phyloP scores from a whole-genome alignment of 1,140 invertebrate genomes.

The Ericerus pela region DNA sequence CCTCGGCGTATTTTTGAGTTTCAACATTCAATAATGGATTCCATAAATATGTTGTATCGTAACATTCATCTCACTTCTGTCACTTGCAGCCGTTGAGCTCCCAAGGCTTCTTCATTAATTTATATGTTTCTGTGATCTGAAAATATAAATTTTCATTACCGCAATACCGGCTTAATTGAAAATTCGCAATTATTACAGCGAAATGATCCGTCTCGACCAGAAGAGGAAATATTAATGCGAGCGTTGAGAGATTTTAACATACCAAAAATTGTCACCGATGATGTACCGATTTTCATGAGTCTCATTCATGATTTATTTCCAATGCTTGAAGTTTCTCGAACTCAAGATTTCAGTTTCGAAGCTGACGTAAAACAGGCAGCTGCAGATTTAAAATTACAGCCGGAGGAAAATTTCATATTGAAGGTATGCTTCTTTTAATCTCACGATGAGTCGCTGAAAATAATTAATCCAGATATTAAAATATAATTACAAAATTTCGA shows the following conservation, averaged over 20 bases:
- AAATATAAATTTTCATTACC: neutral
- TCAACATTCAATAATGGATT: no score
- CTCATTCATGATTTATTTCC: conserved; percentile 81
- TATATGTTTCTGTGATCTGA: no score
- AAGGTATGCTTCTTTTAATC: no score
- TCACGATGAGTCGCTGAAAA: no score
- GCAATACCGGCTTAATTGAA: neutral
- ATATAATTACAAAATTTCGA: no score
- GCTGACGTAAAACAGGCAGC: conserved; percentile 57
- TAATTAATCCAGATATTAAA: no score
- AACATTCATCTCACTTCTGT: no score
- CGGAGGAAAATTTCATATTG: conserved; percentile 76
- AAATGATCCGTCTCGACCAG: conserved; percentile 48
- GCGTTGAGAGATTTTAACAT: conserved; percentile 84
- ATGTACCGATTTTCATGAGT: conserved; percentile 79
- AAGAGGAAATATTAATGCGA: conserved; percentile 67
- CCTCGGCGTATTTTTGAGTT: no score
- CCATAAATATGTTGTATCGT: no score
- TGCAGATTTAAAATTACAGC: conserved; percentile 69
- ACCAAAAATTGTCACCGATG: conserved; percentile 82
- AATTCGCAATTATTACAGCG: conserved; percentile 29
- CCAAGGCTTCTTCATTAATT: neutral
- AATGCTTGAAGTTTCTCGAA: conserved; percentile 70
- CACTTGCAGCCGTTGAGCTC: neutral
- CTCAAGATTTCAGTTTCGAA: conserved; percentile 70